Base-by-base conservation (phyloP, 1,140 invertebrate genomes). In the Brachionus plicatilis region DNA sequence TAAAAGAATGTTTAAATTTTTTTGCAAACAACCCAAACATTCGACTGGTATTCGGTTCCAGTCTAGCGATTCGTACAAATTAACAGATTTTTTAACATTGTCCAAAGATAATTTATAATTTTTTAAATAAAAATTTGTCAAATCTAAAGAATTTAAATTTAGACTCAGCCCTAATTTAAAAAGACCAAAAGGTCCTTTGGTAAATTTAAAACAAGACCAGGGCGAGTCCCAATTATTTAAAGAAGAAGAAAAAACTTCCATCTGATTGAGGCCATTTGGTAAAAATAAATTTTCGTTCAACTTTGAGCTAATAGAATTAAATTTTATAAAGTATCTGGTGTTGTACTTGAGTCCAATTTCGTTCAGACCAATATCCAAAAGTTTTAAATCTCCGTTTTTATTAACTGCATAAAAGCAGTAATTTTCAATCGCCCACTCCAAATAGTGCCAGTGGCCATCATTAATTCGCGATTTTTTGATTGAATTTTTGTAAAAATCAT, bases 301-400 rank as follows among this genome's bases (percentile, higher is more conserved):
- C 12, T n/a, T 17, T 4, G 8, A 6, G 27, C 43, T 50, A 7
- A 76, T 17, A 1, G 72, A 37, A 37, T 53, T 47, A 47, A 76
- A 76, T 76, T 76, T 76, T 20, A 76, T 14, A 47, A 76, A 76
- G n/a, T 50, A 50, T 76, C 72, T 47, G 11, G 72, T 76, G 11
- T 20, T 50, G 20, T 76, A 76, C 4, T 47, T 50, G n/a, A 76
- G 45, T n/a, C 24, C 72, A 7, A 76, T 76, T 76, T 76, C 43
- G n/a, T 76, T 76, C 2, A 76, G 27, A 7, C 72, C 72, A 50
- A 76, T 76, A 50, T 76, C 72, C 7, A 50, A 50, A 11, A 50
- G 9, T 27, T 50, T 50, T 17, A 76, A 50, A 29, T 50, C 17
- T 27, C 72, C 72, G 12, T 76, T 76, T 33, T 76, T 45, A 76